Evolutionary conservation across 2,797 vertebrate species (phyloP).

Genomic region (Pseudomugil tenellus): DNA sequence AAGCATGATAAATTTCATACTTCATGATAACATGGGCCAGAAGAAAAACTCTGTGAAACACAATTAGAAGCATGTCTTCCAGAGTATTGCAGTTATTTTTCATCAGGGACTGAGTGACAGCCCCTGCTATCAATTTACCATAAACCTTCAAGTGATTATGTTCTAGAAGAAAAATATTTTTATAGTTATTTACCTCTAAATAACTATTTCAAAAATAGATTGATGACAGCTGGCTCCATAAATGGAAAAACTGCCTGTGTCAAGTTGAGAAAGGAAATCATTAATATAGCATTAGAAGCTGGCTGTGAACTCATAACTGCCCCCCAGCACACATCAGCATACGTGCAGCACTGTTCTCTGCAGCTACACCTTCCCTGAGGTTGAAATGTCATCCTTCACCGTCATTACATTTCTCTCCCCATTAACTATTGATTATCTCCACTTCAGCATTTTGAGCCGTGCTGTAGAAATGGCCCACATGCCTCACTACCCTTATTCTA

Average conservation of each 20-base stretch:
- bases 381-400: slow-evolving; percentile 74
- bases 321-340: slow-evolving; percentile 69
- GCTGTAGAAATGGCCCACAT: slow-evolving; percentile 57
- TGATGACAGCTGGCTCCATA: slow-evolving; percentile 42
- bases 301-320: slow-evolving; percentile 70
- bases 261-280: slow-evolving; percentile 76
- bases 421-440: slow-evolving; percentile 83
- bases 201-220: slow-evolving; percentile 42
- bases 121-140: slow-evolving; percentile 24
- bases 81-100: slow-evolving; percentile 38
- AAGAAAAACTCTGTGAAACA: slow-evolving; percentile 1
- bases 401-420: slow-evolving; percentile 72
- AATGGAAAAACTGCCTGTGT: slow-evolving; percentile 49
- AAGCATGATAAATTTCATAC: neutral
- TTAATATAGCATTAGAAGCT: slow-evolving; percentile 80
- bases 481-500: slow-evolving; percentile 24
- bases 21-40: neutral
- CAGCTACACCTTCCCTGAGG: slow-evolving; percentile 66
- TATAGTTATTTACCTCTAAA: slow-evolving; percentile 56
- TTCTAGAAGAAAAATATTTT: slow-evolving; percentile 22
- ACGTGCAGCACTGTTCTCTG: slow-evolving; percentile 60
- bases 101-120: slow-evolving; percentile 40
- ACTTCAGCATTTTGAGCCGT: slow-evolving; percentile 65
- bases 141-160: slow-evolving; percentile 19
- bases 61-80: slow-evolving; percentile 12